These are phyloP conservation scores for Siphlonurus alternatus DNA, from an alignment of 2,888 invertebrate species.

Conservation along the genomic window DNA sequence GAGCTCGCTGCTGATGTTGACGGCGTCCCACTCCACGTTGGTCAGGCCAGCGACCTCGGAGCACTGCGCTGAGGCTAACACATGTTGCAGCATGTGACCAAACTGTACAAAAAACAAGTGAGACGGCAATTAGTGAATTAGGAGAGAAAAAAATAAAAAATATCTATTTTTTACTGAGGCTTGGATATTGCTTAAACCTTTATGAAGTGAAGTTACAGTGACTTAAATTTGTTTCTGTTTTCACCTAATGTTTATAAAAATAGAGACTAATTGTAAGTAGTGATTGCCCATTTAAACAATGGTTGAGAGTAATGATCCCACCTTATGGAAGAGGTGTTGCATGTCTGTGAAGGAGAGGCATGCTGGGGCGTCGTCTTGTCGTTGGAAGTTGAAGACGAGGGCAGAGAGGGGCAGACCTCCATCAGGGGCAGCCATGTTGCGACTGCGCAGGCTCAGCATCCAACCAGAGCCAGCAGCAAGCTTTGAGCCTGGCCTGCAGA, in stretches of 20 bases:
- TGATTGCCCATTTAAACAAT: neutral
- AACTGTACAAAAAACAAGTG: slow-evolving; percentile 42
- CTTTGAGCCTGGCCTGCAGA: slow-evolving; percentile 34
- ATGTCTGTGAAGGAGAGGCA: slow-evolving; percentile 62
- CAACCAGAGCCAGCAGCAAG: slow-evolving; percentile 44
- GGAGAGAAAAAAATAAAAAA: slow-evolving; percentile 1
- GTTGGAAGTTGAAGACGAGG: slow-evolving; percentile 68
- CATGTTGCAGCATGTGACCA: slow-evolving; percentile 71
- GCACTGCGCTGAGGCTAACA: slow-evolving; percentile 66
- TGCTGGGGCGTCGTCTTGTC: slow-evolving; percentile 37
- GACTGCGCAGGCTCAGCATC: slow-evolving; percentile 63
- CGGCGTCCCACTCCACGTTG: slow-evolving; percentile 88
- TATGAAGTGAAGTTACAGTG: neutral
- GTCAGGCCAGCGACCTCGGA: slow-evolving; percentile 70
- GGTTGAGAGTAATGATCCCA: slow-evolving; percentile 17
- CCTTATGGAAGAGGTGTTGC: slow-evolving; percentile 54
- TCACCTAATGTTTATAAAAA: too few relatives aligned
- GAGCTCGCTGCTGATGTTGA: slow-evolving; percentile 66
- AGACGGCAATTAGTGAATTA: neutral
- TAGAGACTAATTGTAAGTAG: neutral
- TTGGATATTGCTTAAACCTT: neutral
- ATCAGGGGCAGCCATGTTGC: slow-evolving; percentile 26
- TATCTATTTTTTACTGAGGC: neutral
- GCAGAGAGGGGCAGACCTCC: slow-evolving; percentile 47
- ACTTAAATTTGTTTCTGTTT: too few relatives aligned